phyloP scores from a whole-genome alignment of 2,797 vertebrate genomes.

The Tadarida brasiliensis region DNA sequence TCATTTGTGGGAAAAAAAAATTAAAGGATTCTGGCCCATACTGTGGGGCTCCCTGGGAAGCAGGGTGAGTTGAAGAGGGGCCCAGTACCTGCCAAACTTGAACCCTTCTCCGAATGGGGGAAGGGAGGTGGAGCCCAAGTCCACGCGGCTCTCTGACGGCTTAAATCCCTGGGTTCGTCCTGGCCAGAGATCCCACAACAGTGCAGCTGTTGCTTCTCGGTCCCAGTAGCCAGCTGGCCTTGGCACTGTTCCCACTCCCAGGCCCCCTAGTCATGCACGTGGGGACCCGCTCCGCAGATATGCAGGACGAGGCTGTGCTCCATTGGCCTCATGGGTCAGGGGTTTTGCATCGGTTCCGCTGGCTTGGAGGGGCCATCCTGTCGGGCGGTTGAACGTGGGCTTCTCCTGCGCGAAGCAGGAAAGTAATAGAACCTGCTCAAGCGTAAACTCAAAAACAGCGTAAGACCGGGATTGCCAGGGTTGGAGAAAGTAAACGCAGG shows the following conservation, averaged over 20 bases:
- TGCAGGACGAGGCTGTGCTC: neutral
- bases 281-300: accelerated
- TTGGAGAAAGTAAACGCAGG: neutral
- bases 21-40: neutral
- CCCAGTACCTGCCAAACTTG: neutral
- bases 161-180: too few relatives aligned
- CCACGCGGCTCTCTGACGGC: accelerated
- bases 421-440: neutral
- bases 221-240: neutral
- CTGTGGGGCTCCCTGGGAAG: neutral
- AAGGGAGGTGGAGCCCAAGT: neutral
- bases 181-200: too few relatives aligned
- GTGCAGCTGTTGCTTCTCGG: accelerated
- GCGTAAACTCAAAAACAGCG: neutral
- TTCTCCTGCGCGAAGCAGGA: neutral
- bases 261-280: neutral
- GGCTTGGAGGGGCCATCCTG: neutral
- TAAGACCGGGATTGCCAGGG: neutral
- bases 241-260: neutral
- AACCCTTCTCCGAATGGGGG: neutral
- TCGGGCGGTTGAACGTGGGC: accelerated
- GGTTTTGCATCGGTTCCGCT: too few relatives aligned
- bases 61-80: neutral
- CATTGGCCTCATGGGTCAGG: neutral
- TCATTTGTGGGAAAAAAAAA: neutral